A percentile compares a stretch with the other conserved stretches of the same genome.
Evolutionary conservation across 2,888 invertebrate species (phyloP).

Genomic region (Lacanobia wlatinum): DNA sequence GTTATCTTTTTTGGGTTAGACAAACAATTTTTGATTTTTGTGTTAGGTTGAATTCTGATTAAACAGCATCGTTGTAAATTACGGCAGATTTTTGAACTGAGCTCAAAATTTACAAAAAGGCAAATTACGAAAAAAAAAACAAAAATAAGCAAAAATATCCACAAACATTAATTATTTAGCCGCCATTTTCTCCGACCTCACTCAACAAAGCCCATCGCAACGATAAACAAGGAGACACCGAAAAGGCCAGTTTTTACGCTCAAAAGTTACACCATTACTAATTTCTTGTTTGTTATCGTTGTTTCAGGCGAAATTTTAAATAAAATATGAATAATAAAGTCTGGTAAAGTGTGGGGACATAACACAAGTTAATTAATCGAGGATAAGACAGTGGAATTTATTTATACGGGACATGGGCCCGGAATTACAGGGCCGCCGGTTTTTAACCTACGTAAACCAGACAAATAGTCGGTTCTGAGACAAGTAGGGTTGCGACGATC

Average conservation of each 20-base stretch:
- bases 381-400: constrained; percentile 75
- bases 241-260: constrained; percentile 46
- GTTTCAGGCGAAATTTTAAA: constrained; percentile 58
- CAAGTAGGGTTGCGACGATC: constrained; percentile 51
- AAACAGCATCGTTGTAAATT: constrained; percentile 26
- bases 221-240: constrained; percentile 47
- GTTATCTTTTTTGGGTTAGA: constrained; percentile 25
- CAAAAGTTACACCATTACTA: constrained; percentile 55
- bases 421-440: constrained; percentile 62
- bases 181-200: constrained; percentile 32
- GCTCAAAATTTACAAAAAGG: constrained; percentile 10
- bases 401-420: constrained; percentile 65
- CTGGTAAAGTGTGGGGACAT: constrained; percentile 64
- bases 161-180: constrained; percentile 37
- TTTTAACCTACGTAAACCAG: constrained; percentile 76
- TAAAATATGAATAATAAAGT: constrained; percentile 71
- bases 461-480: constrained; percentile 73
- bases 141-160: constrained; percentile 16
- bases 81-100: constrained; percentile 4
- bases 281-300: constrained; percentile 54
- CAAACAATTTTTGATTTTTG: constrained; percentile 17
- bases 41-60: constrained; percentile 13
- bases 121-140: constrained; percentile 6
- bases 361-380: constrained; percentile 77
- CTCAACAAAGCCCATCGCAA: constrained; percentile 41